Base-by-base conservation (phyloP, 2,113 vertebrate genomes). In the Mastomys natalensis region DNA sequence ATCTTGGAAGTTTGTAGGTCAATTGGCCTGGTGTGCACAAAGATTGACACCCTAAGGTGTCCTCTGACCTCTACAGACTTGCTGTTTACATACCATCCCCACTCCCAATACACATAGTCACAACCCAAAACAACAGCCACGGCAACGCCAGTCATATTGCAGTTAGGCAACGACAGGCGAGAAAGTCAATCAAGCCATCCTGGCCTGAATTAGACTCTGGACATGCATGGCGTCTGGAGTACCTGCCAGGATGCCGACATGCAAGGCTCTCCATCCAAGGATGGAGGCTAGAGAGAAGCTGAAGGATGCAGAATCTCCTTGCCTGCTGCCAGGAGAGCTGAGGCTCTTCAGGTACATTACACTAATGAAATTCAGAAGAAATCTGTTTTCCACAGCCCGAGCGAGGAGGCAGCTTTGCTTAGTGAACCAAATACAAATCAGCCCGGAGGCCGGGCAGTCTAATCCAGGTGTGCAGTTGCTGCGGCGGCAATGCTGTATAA, bases 351-450 rank as follows among this genome's bases (percentile, higher is more conserved):
- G 26, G 89, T n/a, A 78, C 60, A 37, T 6, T 51, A 66, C 72
- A 66, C 68, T 91, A 93, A 97, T 76, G 92, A 92, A 81, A 62
- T 91, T 85, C 64, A 74, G 76, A 60, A 72, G 31, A 58, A 74
- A 70, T 43, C 3, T 0, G 29, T 85, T 92, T 92, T 84, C 87
- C 11, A 11, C 3, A 45, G 84, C 64, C 48, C 40, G 0, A 91
- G 93, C 64, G 55, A 80, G 77, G 95, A 85, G 74, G 89, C 87
- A 15, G 94, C 94, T 97, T 97, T 96, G 95, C 96, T 97, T 89
- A 98, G 87, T 88, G 94, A 76, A 97, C 96, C 94, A 96, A 93
- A 88, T 89, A 95, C 94, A 85, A 77, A 96, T 96, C 96, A 97
- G 93, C 5, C 78, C 6, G 62, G 34, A 91, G 89, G 77, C n/a